Conservation (phyloP, 1,140 invertebrate genomes). For the Brachionus rubens region DNA sequence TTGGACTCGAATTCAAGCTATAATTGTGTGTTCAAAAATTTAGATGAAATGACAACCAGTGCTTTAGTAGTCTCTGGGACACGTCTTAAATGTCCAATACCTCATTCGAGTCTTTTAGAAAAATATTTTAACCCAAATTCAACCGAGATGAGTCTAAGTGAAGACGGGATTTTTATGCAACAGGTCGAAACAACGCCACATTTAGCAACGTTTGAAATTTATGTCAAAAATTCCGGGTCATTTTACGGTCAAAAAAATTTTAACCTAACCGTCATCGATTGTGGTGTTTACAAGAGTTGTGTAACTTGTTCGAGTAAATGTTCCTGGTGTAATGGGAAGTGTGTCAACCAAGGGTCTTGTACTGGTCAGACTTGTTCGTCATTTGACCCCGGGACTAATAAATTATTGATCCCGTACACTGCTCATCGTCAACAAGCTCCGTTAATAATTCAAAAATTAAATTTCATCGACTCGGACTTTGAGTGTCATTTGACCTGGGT, state of each 20-base stretch:
- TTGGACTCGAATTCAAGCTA: background rate
- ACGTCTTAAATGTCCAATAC: background rate
- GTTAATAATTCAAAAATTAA: background rate
- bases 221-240: background rate
- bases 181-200: too few species aligned
- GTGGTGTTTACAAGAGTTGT: background rate
- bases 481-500: background rate
- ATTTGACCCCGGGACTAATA: conserved; percentile 17
- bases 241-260: background rate
- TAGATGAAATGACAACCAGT: background rate
- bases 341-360: background rate
- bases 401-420: conserved; percentile 10
- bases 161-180: background rate
- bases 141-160: background rate
- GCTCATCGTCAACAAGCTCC: conserved; percentile 39
- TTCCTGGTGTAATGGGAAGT: conserved; percentile 1
- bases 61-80: background rate
- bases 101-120: background rate
- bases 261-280: background rate
- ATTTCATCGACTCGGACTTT: background rate
- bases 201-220: background rate
- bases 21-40: background rate
- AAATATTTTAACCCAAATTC: background rate
- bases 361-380: background rate
- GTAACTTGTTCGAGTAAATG: conserved; percentile 24